Evolutionary conservation across 2,797 vertebrate species (phyloP).

Genomic region (Carcharodon carcharias): DNA sequence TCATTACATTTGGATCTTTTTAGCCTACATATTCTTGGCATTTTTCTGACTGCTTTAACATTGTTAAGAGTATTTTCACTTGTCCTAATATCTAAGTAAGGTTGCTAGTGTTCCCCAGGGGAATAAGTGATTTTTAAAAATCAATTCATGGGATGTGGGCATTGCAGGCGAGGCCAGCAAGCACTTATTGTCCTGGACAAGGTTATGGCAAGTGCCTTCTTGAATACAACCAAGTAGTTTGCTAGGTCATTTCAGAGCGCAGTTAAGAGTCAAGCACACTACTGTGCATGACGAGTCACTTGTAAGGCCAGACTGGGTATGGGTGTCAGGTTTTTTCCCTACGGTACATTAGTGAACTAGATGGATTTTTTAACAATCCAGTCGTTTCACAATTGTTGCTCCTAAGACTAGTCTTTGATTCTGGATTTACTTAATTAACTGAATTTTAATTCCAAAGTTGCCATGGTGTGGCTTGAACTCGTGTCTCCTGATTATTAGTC

Average conservation of each 20-base stretch:
- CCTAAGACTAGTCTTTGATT: neutral
- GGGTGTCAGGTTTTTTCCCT: too few relatives aligned
- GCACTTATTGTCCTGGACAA: neutral
- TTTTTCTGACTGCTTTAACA: neutral
- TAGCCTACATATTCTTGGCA: neutral
- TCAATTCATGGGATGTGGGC: too few relatives aligned
- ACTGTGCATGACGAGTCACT: neutral
- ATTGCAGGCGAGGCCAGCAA: too few relatives aligned
- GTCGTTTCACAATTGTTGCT: neutral
- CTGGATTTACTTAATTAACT: neutral
- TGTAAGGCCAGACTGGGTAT: neutral
- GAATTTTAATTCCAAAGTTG: neutral
- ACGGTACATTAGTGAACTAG: neutral
- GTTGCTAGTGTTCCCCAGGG: neutral
- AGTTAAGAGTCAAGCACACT: neutral
- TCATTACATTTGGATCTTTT: neutral
- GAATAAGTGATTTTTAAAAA: neutral
- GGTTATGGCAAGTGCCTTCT: neutral
- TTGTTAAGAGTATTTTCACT: neutral
- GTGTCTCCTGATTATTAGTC: neutral
- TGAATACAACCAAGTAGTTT: neutral
- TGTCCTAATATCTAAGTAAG: neutral
- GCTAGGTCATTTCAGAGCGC: neutral
- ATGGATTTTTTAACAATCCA: neutral
- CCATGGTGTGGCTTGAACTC: neutral